phyloP scores from a whole-genome alignment of 2,113 vertebrate species.

The Syrrhaptes paradoxus region DNA sequence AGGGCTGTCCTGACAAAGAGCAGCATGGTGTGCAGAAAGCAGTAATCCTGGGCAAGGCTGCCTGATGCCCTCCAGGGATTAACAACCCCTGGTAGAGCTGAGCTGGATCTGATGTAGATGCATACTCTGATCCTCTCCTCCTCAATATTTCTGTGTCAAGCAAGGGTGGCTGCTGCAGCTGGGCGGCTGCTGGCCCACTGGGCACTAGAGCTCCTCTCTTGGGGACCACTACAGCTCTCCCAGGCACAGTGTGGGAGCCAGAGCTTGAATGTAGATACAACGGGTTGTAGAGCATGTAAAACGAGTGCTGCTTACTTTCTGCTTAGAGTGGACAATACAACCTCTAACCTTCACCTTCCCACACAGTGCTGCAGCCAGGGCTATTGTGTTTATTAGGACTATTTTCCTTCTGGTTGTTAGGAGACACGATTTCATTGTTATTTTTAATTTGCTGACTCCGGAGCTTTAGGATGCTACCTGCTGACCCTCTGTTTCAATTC shows the following conservation, averaged over 20 bases:
- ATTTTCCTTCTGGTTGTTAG: background rate
- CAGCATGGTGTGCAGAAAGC: background rate
- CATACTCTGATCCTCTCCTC: background rate
- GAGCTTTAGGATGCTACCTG: conserved; percentile 13
- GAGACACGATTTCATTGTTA: background rate
- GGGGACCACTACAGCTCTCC: background rate
- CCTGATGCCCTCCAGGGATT: background rate
- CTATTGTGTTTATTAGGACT: background rate
- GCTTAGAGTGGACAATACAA: background rate
- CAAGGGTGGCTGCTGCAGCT: background rate
- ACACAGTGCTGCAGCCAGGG: accelerated
- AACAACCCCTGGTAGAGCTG: background rate
- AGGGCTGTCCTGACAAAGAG: background rate
- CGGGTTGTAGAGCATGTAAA: background rate
- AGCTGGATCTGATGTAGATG: background rate
- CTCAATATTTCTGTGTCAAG: background rate
- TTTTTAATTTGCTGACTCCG: background rate
- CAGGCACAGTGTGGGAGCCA: background rate
- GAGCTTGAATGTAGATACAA: background rate
- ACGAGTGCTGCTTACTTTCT: background rate
- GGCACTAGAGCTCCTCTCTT: accelerated
- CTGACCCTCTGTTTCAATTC: background rate
- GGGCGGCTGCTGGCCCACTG: background rate
- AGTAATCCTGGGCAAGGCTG: background rate
- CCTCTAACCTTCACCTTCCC: background rate